Percentiles rank a stretch among this genome's conserved stretches.
phyloP scores from a whole-genome alignment of 2,888 invertebrate genomes.

The Plemyria rubiginata region DNA sequence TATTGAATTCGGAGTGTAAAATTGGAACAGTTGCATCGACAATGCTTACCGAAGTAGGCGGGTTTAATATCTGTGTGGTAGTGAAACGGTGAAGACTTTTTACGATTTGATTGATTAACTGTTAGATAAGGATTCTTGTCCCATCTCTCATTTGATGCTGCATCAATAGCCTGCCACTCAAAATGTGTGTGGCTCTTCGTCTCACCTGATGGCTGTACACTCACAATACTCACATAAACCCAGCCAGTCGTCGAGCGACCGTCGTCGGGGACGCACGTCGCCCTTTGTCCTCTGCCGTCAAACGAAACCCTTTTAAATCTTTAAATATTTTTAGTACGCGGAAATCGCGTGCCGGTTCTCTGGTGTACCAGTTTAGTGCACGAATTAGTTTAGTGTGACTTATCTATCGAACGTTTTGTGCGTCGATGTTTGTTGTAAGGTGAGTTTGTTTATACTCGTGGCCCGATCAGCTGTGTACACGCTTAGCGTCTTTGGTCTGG shows the following conservation, averaged over 20 bases:
- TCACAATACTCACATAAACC: slow-evolving; percentile 39
- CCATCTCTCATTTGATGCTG: slow-evolving; percentile 50
- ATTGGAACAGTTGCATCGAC: slow-evolving; percentile 19
- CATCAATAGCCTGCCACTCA: slow-evolving; percentile 60
- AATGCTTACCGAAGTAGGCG: slow-evolving; percentile 8
- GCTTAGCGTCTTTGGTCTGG: slow-evolving; percentile 18
- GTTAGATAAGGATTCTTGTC: slow-evolving; percentile 34
- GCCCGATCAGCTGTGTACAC: slow-evolving; percentile 65
- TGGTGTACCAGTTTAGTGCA: slow-evolving; percentile 37
- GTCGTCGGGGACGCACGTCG: slow-evolving; percentile 67
- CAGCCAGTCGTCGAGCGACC: slow-evolving; percentile 67
- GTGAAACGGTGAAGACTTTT: slow-evolving; percentile 17
- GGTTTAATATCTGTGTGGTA: slow-evolving; percentile 1
- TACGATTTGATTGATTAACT: slow-evolving; percentile 29
- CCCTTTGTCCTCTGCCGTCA: slow-evolving; percentile 59
- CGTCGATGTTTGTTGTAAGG: slow-evolving; percentile 62
- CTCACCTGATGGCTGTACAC: slow-evolving; percentile 64
- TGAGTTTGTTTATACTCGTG: slow-evolving; percentile 67
- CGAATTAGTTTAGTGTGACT: slow-evolving; percentile 47
- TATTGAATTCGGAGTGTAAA: slow-evolving; percentile 42
- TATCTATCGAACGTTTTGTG: slow-evolving; percentile 56
- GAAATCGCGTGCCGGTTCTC: slow-evolving; percentile 61
- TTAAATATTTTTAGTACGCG: slow-evolving; percentile 74
- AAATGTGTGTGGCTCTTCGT: slow-evolving; percentile 49
- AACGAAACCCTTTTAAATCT: slow-evolving; percentile 65